These are phyloP conservation scores for Malacoctenus gilli DNA, from an alignment of 2,797 vertebrate genomes.

Conservation along the genomic window DNA sequence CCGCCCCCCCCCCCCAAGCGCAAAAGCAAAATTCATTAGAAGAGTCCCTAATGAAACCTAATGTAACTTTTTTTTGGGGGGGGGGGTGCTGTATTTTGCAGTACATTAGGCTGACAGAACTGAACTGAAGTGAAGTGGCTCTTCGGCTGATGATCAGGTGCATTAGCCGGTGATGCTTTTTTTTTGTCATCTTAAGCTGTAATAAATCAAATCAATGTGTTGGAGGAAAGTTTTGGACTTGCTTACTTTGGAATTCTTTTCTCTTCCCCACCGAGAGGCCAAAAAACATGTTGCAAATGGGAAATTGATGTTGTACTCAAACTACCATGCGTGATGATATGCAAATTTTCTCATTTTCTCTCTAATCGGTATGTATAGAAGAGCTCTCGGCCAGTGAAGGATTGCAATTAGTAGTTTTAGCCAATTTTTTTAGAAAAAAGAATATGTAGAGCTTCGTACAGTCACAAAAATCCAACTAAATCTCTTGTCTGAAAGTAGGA, in stretches of 20 bases:
- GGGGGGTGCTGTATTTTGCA: slow-evolving; percentile 5
- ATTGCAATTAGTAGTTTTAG: too few relatives aligned
- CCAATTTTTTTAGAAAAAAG: too few relatives aligned
- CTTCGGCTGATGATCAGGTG: not conserved
- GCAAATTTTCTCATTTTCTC: not conserved
- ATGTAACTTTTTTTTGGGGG: slow-evolving; percentile 6
- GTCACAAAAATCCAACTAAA: too few relatives aligned
- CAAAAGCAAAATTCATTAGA: slow-evolving; percentile 35
- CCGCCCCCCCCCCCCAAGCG: not conserved
- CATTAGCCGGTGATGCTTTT: not conserved
- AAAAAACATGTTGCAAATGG: not conserved
- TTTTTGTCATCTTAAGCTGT: not conserved
- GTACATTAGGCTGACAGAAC: slow-evolving; percentile 5
- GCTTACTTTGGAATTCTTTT: not conserved
- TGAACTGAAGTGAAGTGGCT: not conserved
- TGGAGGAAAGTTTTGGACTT: not conserved
- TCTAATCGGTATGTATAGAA: too few relatives aligned
- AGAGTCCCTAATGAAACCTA: slow-evolving; percentile 5
- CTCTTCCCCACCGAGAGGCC: not conserved
- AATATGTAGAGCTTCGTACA: too few relatives aligned
- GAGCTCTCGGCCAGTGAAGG: too few relatives aligned
- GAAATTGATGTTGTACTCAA: not conserved
- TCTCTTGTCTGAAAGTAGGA: too few relatives aligned
- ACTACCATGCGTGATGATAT: not conserved
- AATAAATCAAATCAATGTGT: not conserved